phyloP scores from a whole-genome alignment of 2,888 invertebrate species.

The Perizoma affinitatum region DNA sequence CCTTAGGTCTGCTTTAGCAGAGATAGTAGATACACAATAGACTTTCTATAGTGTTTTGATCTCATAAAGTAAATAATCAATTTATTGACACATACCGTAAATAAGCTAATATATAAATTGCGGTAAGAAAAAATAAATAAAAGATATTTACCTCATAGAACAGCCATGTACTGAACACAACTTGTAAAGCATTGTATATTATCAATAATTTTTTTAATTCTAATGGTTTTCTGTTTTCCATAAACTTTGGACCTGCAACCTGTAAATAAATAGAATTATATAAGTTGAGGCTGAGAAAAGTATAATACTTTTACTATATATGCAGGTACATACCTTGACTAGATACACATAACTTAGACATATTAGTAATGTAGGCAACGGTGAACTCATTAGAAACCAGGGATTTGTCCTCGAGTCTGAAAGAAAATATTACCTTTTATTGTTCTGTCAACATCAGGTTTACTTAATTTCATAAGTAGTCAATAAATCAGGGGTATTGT shows the following conservation, averaged over 20 bases:
- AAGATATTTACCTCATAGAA: constrained; percentile 92
- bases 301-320: not conserved
- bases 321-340: constrained; percentile 87
- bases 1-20: no score
- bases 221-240: constrained; percentile 96
- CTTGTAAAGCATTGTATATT: constrained; percentile 94
- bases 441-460: constrained; percentile 7
- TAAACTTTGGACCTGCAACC: constrained; percentile 93
- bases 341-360: constrained; percentile 95
- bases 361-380: constrained; percentile 95
- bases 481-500: constrained; percentile 5
- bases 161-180: constrained; percentile 94
- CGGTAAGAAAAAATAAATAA: constrained; percentile 14
- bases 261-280: constrained; percentile 60
- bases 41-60: no score
- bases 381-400: constrained; percentile 97
- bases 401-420: constrained; percentile 94
- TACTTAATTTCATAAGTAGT: constrained; percentile 3
- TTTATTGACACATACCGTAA: constrained; percentile 5
- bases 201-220: constrained; percentile 91
- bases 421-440: constrained; percentile 55
- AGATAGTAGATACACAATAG: no score
- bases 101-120: not conserved
- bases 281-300: not conserved
- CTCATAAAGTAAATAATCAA: no score